Evolutionary conservation across 2,888 invertebrate species (phyloP), one percentile per base, ranked within the genome.

Genomic region (Biston betularia): DNA sequence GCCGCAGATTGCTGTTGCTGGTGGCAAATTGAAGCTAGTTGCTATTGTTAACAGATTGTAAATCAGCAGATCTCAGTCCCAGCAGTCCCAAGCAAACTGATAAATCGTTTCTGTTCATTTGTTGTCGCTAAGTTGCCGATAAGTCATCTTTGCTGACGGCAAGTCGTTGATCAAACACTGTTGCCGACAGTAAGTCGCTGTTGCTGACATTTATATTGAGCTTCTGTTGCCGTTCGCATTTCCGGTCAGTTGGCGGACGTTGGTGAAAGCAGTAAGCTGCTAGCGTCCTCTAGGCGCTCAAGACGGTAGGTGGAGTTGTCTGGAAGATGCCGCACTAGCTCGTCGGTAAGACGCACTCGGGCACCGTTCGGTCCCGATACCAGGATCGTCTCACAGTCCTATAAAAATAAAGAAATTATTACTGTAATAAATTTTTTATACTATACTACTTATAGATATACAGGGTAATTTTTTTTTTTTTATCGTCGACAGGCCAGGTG

Each of bases 321-420:
- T 71, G 96, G 96, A 75, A 98, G 95, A 85, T 98, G 97, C 40
- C 96, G 95, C 14, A 98, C 95, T 58, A 98, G 95, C 78, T 98
- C 98, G 85, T 98, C 97, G 44, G 96, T 97, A 34, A 98, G 94
- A 45, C 97, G 94, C 0, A 98, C 96, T 76, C 97, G 96, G 8
- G 98, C 97, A 14, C 97, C 97, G 75, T 96, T 96, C 0, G 98
- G 98, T 0, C 98, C 98, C 0, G 84, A 96, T 56, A 98, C 94
- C 73, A 96, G 96, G 9, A 98, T 95, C 42, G 96, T 95, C 52
- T 93, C 94, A 65, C 85, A 88, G 45, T 95, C 95, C 93, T 95
- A 92, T 12, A 53, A 89, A 89, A 83, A 87, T 89, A 85, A 54
- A 6, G 0, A 34, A 7, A 24, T 3, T 24, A 24, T 24, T 24